A percentile compares a stretch with the other conserved stretches of the same genome.
Conservation (phyloP, 2,797 vertebrate species). For the Enteromius paludinosus region DNA sequence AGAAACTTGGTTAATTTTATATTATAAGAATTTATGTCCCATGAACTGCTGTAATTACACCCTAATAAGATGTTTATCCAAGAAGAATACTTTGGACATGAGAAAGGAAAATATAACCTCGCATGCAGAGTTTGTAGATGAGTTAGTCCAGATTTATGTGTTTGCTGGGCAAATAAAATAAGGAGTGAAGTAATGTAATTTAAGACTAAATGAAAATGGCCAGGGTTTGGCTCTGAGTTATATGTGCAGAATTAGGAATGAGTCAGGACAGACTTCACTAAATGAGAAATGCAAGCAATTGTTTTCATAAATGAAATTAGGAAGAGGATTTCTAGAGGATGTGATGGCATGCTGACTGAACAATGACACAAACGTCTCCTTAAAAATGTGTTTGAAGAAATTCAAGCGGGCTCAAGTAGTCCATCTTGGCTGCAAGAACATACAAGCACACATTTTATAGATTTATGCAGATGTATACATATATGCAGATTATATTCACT, state of each 20-base stretch:
- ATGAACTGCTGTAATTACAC: constrained; percentile 13
- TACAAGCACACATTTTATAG: constrained; percentile 26
- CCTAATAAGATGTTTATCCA: constrained; percentile 20
- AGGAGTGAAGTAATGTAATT: constrained; percentile 69
- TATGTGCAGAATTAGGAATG: constrained; percentile 55
- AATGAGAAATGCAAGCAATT: constrained; percentile 63
- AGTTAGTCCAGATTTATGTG: constrained; percentile 55
- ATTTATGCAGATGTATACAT: constrained; percentile 32
- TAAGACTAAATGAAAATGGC: constrained; percentile 67
- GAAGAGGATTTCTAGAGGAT: constrained; percentile 59
- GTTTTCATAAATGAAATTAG: constrained; percentile 66
- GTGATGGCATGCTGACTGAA: constrained; percentile 56
- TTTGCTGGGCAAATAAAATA: constrained; percentile 64
- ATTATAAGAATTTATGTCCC: neutral
- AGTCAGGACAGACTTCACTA: constrained; percentile 61
- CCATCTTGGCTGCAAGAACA: constrained; percentile 35
- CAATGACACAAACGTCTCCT: constrained; percentile 59
- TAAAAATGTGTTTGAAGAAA: constrained; percentile 61
- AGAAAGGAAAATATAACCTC: constrained; percentile 31
- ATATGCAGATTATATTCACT: constrained; percentile 43
- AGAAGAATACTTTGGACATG: constrained; percentile 32
- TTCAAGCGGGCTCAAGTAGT: constrained; percentile 41
- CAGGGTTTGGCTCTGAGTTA: constrained; percentile 64
- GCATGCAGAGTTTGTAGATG: constrained; percentile 48
- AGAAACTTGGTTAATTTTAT: constrained; percentile 8